These are phyloP conservation scores for Danio kyathit DNA, from an alignment of 2,797 vertebrate genomes.

Conservation along the genomic window DNA sequence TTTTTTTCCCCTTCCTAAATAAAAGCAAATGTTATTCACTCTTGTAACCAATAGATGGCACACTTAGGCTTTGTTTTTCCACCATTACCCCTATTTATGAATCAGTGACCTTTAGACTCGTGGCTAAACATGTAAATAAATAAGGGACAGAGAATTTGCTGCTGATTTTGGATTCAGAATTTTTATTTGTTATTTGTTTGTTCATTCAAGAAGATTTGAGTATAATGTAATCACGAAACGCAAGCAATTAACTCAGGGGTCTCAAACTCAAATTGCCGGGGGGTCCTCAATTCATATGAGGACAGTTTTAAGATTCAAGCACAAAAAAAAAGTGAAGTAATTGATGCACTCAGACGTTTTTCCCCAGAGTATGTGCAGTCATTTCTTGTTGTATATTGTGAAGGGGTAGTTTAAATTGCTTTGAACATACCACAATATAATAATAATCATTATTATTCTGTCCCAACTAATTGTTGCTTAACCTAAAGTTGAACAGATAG, in stretches of 20 bases:
- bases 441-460: no score
- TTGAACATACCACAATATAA: no score
- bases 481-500: no score
- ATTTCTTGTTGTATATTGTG: no score
- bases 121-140: conserved; percentile 11
- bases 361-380: no score
- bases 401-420: no score
- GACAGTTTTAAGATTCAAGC: no score
- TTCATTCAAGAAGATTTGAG: conserved; percentile 23
- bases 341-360: no score
- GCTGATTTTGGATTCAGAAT: conserved; percentile 2
- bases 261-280: no score
- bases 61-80: conserved; percentile 54
- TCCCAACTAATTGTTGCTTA: no score
- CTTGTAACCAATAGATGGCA: conserved; percentile 72
- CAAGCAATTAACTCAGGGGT: neutral
- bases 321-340: no score
- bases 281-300: no score
- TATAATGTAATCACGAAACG: neutral
- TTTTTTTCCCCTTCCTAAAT: neutral
- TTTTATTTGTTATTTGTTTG: neutral
- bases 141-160: conserved; percentile 14
- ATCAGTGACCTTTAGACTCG: neutral
- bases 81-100: neutral
- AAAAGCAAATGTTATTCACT: conserved; percentile 62